Conservation (phyloP, 2,888 invertebrate genomes). For the Ophion ventricosus region DNA sequence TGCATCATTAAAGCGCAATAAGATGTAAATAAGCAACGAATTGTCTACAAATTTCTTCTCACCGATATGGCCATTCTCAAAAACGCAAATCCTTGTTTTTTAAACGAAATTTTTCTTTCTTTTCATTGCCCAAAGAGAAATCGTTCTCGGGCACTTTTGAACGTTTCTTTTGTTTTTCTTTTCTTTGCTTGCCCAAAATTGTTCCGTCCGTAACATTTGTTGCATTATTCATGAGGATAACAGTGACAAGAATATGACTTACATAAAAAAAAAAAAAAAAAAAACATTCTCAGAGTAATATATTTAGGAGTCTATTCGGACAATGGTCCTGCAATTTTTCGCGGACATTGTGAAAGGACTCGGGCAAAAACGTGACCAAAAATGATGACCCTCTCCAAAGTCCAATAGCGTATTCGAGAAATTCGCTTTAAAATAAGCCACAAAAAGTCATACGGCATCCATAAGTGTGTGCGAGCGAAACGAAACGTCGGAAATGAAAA, state of each 20-base stretch:
- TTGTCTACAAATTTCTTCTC: neutral
- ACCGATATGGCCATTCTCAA: neutral
- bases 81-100: no score
- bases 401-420: neutral
- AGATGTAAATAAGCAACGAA: neutral
- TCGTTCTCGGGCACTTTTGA: neutral
- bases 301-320: constrained; percentile 1
- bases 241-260: neutral
- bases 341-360: neutral
- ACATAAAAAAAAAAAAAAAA: neutral
- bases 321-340: constrained; percentile 8
- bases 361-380: neutral
- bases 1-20: neutral
- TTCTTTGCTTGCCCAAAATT: neutral
- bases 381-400: neutral
- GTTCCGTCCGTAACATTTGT: neutral
- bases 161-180: neutral
- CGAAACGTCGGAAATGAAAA: neutral
- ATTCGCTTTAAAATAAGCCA: neutral
- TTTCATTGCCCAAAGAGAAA: neutral
- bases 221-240: neutral
- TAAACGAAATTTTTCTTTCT: neutral
- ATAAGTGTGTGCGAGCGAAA: neutral
- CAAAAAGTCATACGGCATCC: neutral
- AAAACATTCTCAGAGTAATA: constrained; percentile 2